Conservation (phyloP, 2,113 vertebrate genomes). For the Anolis carolinensis region DNA sequence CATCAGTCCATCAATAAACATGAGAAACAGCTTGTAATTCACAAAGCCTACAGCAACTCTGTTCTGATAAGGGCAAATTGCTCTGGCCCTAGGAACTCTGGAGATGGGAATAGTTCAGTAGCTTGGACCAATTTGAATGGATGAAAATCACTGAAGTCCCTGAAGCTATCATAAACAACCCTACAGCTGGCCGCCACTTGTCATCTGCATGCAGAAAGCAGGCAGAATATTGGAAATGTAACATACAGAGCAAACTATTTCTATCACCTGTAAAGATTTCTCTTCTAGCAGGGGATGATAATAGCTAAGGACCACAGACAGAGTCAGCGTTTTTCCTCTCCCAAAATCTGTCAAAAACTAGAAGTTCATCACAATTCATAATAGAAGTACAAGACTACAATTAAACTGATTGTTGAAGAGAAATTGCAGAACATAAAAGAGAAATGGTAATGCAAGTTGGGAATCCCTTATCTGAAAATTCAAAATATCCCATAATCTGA, state of each 20-base stretch:
- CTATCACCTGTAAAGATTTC: conserved; percentile 66
- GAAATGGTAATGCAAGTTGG: not conserved
- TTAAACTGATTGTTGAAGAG: conserved; percentile 39
- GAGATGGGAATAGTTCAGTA: conserved; percentile 67
- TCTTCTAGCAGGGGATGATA: conserved; percentile 59
- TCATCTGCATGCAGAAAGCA: conserved; percentile 61
- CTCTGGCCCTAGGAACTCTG: conserved; percentile 59
- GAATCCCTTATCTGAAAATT: no score
- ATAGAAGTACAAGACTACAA: conserved; percentile 62
- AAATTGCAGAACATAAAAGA: conserved; percentile 44
- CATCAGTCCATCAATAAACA: conserved; percentile 77
- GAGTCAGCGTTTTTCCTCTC: conserved; percentile 31
- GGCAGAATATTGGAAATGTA: conserved; percentile 57
- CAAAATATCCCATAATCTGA: no score
- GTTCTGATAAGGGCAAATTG: conserved; percentile 71
- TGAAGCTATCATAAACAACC: conserved; percentile 59
- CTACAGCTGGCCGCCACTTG: conserved; percentile 61
- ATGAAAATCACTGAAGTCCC: conserved; percentile 60
- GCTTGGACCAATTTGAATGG: conserved; percentile 68
- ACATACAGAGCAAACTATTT: conserved; percentile 61
- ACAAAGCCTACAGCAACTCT: conserved; percentile 61
- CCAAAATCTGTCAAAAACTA: conserved; percentile 64
- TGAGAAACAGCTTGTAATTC: conserved; percentile 73
- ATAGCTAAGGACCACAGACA: not conserved
- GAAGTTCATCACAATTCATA: conserved; percentile 59